These are phyloP conservation scores for Microctonus brassicae DNA, from an alignment of 2,888 invertebrate species.

Conservation along the genomic window DNA sequence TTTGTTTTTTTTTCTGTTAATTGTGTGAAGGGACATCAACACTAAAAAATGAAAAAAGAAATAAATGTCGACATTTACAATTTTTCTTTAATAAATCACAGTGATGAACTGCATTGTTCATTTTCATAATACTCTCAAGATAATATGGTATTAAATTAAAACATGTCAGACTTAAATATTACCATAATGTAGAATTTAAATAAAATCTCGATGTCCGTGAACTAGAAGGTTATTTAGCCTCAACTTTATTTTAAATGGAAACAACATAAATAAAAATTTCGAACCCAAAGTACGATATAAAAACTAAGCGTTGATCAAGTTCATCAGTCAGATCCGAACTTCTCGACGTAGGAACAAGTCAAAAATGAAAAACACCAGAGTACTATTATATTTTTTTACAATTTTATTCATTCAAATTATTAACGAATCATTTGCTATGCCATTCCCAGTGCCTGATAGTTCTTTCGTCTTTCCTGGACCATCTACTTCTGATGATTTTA, in stretches of 20 bases:
- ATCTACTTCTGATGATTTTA: constrained; percentile 16
- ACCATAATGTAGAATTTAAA: background rate
- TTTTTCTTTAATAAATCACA: constrained; percentile 18
- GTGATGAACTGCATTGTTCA: background rate
- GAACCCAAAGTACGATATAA: background rate
- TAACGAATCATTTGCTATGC: constrained; percentile 1
- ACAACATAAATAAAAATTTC: background rate
- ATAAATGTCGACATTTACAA: constrained; percentile 1
- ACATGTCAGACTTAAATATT: background rate
- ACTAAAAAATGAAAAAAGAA: constrained; percentile 10
- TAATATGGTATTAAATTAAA: background rate
- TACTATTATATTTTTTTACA: background rate
- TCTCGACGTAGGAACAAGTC: background rate
- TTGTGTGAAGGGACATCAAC: constrained; percentile 42
- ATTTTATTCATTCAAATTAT: background rate
- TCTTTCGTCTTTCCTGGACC: constrained; percentile 30
- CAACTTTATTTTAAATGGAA: background rate
- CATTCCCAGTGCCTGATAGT: constrained; percentile 12
- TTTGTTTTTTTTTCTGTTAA: constrained; percentile 29
- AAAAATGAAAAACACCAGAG: constrained; percentile 8
- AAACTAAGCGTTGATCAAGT: constrained; percentile 1
- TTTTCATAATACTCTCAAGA: background rate
- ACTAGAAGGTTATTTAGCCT: constrained; percentile 56
- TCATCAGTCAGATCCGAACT: constrained; percentile 17
- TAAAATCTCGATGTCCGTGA: constrained; percentile 57